Base-by-base conservation (phyloP, 2,113 vertebrate genomes). In the Tychaedon coryphoeus region DNA sequence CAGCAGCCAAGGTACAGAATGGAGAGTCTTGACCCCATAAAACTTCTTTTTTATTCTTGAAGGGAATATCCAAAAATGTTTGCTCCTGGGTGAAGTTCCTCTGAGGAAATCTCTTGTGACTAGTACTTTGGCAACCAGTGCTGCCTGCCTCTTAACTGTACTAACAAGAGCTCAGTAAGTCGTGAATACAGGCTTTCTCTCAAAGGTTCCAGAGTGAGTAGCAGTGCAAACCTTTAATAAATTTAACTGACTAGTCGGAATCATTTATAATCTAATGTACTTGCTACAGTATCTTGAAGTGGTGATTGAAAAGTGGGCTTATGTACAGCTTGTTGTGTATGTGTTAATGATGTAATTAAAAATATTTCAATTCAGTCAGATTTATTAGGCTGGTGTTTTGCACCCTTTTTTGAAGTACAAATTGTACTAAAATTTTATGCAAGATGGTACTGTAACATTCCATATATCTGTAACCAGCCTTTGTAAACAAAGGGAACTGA, bases 371-470 rank as follows among this genome's bases (percentile, higher is more conserved):
- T 98, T 98, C 92, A 97, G 94, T 98, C 94, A 98, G 96, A 98
- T 98, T 98, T 98, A 98, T 98, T 97, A 96, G 98, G 98, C 97
- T 98, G 98, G 97, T 97, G 96, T 98, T 98, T 99, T 99, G 98
- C 98, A 97, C 98, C 98, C 91, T 97, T 97, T 98, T 98, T 98
- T 98, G 98, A 98, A 98, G 98, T 99, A 98, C 98, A 94, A 97
- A 96, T 95, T 97, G 95, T 98, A 98, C 98, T 98, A 98, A 98
- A 98, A 98, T 99, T 99, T 99, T 99, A 99, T 99, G 98, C 99
- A 99, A 99, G 98, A 98, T 98, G 98, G 98, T 98, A 99, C 98
- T 99, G 98, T 99, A 99, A 99, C 99, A 99, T 99, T 99, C 99
- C 99, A 99, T 98, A 98, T 98, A 98, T 99, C 98, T 98, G 98